Conservation (phyloP, 2,797 vertebrate genomes). For the Iguana delicatissima region DNA sequence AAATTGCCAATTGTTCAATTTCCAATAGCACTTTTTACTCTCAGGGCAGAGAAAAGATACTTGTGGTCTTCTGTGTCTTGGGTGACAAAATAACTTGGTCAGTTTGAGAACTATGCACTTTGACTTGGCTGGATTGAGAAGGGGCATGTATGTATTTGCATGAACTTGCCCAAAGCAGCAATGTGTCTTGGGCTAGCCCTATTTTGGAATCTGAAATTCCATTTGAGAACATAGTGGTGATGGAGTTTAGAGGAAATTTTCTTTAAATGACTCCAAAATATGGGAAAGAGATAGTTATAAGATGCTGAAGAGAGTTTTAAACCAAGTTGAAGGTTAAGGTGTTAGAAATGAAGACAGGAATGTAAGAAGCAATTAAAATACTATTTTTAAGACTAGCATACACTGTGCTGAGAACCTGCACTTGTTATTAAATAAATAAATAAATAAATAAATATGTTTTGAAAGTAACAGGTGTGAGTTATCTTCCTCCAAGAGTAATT, state of each 20-base stretch:
- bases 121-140: too few species aligned
- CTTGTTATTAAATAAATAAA: background rate
- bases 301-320: background rate
- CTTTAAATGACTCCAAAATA: background rate
- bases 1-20: background rate
- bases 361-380: background rate
- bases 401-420: background rate
- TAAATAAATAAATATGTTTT: background rate
- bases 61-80: background rate
- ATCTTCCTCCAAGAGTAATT: background rate
- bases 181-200: background rate
- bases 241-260: background rate
- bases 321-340: background rate
- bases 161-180: too few species aligned
- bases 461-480: background rate
- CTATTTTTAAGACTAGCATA: background rate
- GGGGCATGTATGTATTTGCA: too few species aligned
- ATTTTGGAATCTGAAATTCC: background rate
- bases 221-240: background rate
- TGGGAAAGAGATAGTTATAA: background rate
- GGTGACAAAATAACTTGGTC: too few species aligned
- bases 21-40: background rate
- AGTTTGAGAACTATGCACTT: too few species aligned
- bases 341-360: too few species aligned
- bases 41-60: background rate